phyloP scores from a whole-genome alignment of 2,888 invertebrate genomes.

The Thera obeliscata region DNA sequence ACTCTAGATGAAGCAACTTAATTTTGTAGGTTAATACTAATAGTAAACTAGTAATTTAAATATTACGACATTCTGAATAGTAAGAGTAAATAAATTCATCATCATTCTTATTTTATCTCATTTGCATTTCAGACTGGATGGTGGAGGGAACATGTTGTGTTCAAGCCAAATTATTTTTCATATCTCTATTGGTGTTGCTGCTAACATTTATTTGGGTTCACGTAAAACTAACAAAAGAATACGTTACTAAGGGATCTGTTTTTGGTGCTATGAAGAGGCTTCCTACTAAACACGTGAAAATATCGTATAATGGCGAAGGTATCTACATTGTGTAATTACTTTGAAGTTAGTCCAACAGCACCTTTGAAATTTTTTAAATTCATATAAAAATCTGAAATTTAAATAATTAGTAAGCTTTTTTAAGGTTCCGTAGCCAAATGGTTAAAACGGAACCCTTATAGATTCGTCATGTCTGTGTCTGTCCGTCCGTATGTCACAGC shows the following conservation, averaged over 20 bases:
- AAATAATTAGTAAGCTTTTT: too few species aligned
- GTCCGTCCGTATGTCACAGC: too few species aligned
- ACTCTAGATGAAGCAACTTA: too few species aligned
- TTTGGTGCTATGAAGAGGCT: slow-evolving; percentile 15
- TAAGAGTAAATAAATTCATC: neutral
- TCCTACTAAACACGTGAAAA: slow-evolving; percentile 11
- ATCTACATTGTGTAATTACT: slow-evolving; percentile 2
- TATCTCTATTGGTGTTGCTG: slow-evolving; percentile 56
- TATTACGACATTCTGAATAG: neutral
- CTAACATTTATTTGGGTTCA: slow-evolving; percentile 53
- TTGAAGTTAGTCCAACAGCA: neutral
- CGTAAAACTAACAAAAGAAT: slow-evolving; percentile 64
- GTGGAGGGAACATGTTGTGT: slow-evolving; percentile 63
- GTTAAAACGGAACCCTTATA: too few species aligned
- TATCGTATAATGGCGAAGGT: slow-evolving; percentile 31
- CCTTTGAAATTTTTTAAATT: too few species aligned
- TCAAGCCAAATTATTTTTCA: slow-evolving; percentile 55
- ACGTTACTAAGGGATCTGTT: slow-evolving; percentile 40
- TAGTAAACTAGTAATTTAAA: too few species aligned
- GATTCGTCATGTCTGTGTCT: too few species aligned
- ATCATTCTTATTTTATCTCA: slow-evolving; percentile 21
- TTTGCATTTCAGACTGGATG: slow-evolving; percentile 67
- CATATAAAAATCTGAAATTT: too few species aligned
- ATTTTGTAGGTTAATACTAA: too few species aligned
- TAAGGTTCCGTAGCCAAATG: too few species aligned